Base-by-base conservation (phyloP, 2,797 vertebrate genomes). In the Lerista edwardsae region DNA sequence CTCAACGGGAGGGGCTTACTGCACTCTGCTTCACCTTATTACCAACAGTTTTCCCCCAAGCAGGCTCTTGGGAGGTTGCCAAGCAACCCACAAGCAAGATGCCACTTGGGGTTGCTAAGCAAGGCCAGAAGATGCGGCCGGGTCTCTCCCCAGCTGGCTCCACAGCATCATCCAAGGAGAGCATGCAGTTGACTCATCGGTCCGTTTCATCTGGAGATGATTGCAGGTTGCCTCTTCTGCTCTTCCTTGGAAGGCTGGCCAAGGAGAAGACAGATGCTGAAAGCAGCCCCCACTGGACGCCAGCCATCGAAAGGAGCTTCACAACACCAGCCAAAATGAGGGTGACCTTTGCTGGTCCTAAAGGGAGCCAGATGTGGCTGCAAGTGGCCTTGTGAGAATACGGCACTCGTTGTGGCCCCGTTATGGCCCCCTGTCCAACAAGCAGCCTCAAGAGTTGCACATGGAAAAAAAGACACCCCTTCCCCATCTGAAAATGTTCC, bases 401-500 rank as follows among this genome's bases (percentile, higher is more conserved):
- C 79, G 90, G 91, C 91, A 92, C 88, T 36, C 39, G n/a, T 41
- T 39, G 41, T 80, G 21, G 10, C 47, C 59, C 65, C 29, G 2
- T 80, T 0, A 0, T 29, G 75, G 57, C 72, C 80, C 76, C 83
- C 31, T 79, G 84, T 88, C 71, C 1, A 0, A 71, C 34, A n/a
- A 74, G 36, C 15, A 3, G 7, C 0, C 82, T 19, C 2, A 0
- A 57, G 1, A 0, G 51, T 21, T 75, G 31, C 15, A 15, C 41
- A 27, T 65, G 36, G 36, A 27, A 75, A n/a, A n/a, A n/a, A n/a
- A n/a, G n/a, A n/a, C n/a, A n/a, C n/a, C 29, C 29, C 34, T 72
- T n/a, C 31, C 39, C 36, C 6, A 17, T 61, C 41, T 23, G 39
- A 80, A 75, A 44, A 29, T 10, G 57, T 82, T 84, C 80, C 85